These are phyloP conservation scores for Fundulus diaphanus DNA, from an alignment of 2,797 vertebrate genomes.

Conservation along the genomic window DNA sequence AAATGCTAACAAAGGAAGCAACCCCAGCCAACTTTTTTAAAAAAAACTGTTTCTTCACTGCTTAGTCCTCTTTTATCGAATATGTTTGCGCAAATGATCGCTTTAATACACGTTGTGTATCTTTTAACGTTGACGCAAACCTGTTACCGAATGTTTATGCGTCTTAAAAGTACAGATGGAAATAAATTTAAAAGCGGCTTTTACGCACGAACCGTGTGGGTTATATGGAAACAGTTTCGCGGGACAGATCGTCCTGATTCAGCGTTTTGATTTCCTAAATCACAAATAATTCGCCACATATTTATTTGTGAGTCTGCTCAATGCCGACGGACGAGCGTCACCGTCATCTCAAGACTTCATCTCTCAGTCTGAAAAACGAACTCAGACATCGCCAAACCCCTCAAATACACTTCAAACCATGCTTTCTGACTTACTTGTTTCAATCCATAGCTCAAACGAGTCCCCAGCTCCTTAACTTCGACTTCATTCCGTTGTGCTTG, in stretches of 20 bases:
- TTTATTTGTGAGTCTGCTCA: accelerated
- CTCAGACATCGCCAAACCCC: not conserved
- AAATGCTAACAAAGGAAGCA: constrained; percentile 20
- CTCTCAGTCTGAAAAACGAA: constrained; percentile 8
- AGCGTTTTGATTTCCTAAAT: accelerated
- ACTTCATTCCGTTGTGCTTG: not conserved
- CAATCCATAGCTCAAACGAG: constrained; percentile 41
- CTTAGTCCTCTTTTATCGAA: not conserved
- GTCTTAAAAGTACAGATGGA: not conserved
- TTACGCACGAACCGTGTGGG: constrained; percentile 35
- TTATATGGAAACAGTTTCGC: not conserved
- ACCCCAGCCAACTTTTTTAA: constrained; percentile 7
- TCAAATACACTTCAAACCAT: not conserved
- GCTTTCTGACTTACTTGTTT: constrained; percentile 51
- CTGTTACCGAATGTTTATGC: not conserved
- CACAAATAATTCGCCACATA: not conserved
- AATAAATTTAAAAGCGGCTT: not conserved
- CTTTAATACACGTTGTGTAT: not conserved
- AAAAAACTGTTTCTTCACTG: not conserved
- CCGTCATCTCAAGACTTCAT: not conserved
- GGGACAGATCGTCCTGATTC: accelerated
- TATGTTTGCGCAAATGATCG: not conserved
- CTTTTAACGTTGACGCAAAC: not conserved
- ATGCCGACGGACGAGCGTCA: not conserved
- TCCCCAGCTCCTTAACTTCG: accelerated